These are phyloP conservation scores for Cebus imitator DNA, from an alignment of 2,113 vertebrate species.

Conservation along the genomic window DNA sequence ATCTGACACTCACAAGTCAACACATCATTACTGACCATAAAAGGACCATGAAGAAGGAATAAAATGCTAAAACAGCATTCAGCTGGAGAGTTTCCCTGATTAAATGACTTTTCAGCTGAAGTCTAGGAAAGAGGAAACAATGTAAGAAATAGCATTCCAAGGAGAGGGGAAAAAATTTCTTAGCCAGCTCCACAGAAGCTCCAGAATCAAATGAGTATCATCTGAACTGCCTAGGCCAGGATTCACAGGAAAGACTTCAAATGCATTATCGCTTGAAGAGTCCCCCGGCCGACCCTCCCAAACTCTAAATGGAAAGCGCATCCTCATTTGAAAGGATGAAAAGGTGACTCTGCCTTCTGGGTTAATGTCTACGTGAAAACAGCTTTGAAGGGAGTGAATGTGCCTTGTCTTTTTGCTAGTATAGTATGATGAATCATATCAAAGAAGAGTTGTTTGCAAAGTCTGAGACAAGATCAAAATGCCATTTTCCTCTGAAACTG, in stretches of 20 bases:
- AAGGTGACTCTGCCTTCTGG: not conserved
- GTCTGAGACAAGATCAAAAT: constrained; percentile 60
- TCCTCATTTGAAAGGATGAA: not conserved
- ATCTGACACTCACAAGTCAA: not conserved
- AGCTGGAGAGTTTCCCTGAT: not conserved
- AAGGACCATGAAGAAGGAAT: not conserved
- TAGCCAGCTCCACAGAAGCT: not conserved
- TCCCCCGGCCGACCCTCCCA: not conserved
- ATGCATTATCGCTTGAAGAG: not conserved
- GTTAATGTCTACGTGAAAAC: not conserved
- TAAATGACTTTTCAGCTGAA: constrained; percentile 5
- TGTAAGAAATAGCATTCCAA: not conserved
- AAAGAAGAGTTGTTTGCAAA: constrained; percentile 54
- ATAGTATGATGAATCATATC: constrained; percentile 28
- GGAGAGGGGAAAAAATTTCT: not conserved
- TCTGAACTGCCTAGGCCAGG: not conserved
- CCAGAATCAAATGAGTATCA: not conserved
- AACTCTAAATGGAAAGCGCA: not conserved
- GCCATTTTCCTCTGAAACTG: constrained; percentile 42
- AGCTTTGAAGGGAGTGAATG: not conserved
- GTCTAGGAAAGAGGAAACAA: not conserved
- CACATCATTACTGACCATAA: not conserved
- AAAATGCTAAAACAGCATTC: not conserved
- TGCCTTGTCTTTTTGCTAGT: not conserved
- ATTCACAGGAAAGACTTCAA: not conserved